Evolutionary conservation across 1,140 invertebrate species (phyloP).

Genomic region (Solenopsis fugax): DNA sequence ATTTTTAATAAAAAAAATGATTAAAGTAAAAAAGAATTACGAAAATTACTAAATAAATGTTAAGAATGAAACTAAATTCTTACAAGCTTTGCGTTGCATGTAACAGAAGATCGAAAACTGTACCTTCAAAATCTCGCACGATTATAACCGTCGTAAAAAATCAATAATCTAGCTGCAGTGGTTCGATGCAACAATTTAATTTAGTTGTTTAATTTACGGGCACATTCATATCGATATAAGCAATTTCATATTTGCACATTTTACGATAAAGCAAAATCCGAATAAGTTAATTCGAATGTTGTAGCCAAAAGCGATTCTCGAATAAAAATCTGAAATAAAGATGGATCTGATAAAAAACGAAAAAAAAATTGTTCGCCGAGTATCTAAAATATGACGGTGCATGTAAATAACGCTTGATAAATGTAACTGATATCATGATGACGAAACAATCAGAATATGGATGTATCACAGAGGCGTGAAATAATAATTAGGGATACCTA

Average conservation of each 20-base stretch:
- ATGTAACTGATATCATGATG: not conserved
- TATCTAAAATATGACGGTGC: not conserved
- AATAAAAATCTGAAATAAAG: not conserved
- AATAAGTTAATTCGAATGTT: not conserved
- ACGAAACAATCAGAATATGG: not conserved
- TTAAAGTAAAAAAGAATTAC: not conserved
- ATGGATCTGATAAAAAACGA: not conserved
- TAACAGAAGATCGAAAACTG: not conserved
- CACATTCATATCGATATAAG: conserved; percentile 1
- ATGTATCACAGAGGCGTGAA: not conserved
- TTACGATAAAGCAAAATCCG: not conserved
- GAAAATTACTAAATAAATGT: not conserved
- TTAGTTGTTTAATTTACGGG: not conserved
- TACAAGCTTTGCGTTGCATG: not conserved
- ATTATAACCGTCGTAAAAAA: conserved; percentile 8
- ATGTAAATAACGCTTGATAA: not conserved
- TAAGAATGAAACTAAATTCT: not conserved
- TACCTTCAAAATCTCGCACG: not conserved
- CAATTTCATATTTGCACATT: conserved; percentile 9
- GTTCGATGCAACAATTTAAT: not conserved
- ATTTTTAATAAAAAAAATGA: not conserved
- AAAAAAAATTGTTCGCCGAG: not conserved
- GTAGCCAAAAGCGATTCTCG: not conserved
- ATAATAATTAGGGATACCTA: not conserved
- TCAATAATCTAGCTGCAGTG: not conserved